Conservation (phyloP, 2,888 invertebrate genomes). For the Nebria brevicollis region DNA sequence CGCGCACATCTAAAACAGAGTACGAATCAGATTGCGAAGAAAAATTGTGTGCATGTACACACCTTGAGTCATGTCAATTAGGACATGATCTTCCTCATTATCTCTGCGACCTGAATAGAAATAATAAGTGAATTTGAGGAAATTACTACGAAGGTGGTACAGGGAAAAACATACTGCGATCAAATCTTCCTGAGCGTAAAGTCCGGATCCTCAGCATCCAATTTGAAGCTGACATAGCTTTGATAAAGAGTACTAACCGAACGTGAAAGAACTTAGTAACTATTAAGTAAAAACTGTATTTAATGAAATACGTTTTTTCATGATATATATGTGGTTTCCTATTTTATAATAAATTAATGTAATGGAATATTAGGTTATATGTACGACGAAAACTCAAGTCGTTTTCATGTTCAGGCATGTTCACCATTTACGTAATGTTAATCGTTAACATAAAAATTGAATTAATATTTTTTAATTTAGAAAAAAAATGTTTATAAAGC, state of each 20-base stretch:
- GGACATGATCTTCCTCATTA: conserved; percentile 70
- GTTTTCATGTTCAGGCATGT: conserved; percentile 26
- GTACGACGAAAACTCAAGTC: conserved; percentile 43
- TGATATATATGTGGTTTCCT: conserved; percentile 24
- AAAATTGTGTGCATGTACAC: conserved; percentile 46
- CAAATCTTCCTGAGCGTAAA: conserved; percentile 64
- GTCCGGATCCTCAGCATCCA: conserved; percentile 66
- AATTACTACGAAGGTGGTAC: conserved; percentile 42
- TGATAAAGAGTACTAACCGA: conserved; percentile 17
- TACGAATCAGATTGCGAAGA: background rate
- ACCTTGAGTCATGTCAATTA: conserved; percentile 67
- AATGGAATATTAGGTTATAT: conserved; percentile 43
- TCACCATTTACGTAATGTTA: background rate
- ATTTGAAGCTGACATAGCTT: conserved; percentile 65
- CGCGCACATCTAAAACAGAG: conserved; percentile 62
- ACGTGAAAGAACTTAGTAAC: conserved; percentile 23
- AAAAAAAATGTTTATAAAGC: background rate
- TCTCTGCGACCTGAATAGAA: conserved; percentile 64
- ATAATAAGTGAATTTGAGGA: conserved; percentile 48
- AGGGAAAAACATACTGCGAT: conserved; percentile 57
- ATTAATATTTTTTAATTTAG: background rate
- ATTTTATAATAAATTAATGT: conserved; percentile 34
- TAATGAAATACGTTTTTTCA: conserved; percentile 22
- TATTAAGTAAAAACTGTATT: conserved; percentile 19
- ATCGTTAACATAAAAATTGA: background rate